phyloP scores from a whole-genome alignment of 1,140 invertebrate species.

The Drosophila malerkotliana region DNA sequence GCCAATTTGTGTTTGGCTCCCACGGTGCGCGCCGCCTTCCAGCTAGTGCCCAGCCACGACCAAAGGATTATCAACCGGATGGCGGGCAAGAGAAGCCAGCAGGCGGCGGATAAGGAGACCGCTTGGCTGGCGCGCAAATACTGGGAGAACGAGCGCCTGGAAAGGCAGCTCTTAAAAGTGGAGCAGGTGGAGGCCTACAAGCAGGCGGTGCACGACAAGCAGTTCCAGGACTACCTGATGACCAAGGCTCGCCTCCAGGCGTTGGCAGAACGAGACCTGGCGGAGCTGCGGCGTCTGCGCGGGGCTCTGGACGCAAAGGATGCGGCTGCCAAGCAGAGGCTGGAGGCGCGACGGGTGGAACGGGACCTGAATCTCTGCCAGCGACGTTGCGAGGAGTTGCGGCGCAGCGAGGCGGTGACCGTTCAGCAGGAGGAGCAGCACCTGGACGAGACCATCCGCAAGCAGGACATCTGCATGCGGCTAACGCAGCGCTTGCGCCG shows the following conservation, averaged over 20 bases:
- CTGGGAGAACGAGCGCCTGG: slow-evolving; percentile 81
- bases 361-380: slow-evolving; percentile 65
- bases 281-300: slow-evolving; percentile 62
- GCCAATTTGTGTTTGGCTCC: slow-evolving; percentile 77
- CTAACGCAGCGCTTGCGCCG: slow-evolving; percentile 67
- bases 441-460: slow-evolving; percentile 67
- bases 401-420: slow-evolving; percentile 69
- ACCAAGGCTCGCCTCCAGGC: slow-evolving; percentile 73
- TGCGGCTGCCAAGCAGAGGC: slow-evolving; percentile 54
- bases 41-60: slow-evolving; percentile 73
- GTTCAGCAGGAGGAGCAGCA: slow-evolving; percentile 75
- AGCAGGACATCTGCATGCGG: slow-evolving; percentile 69
- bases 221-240: slow-evolving; percentile 74
- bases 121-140: slow-evolving; percentile 80
- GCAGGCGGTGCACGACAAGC: slow-evolving; percentile 76
- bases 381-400: slow-evolving; percentile 65
- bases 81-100: slow-evolving; percentile 75
- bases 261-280: slow-evolving; percentile 68
- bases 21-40: slow-evolving; percentile 66
- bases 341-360: slow-evolving; percentile 62
- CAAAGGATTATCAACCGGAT: slow-evolving; percentile 82
- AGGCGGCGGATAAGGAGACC: slow-evolving; percentile 74
- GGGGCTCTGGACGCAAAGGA: slow-evolving; percentile 71
- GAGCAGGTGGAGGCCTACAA: slow-evolving; percentile 82
- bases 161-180: slow-evolving; percentile 70